Base-by-base conservation (phyloP, 2,888 invertebrate species). In the Branchellion lobata region DNA sequence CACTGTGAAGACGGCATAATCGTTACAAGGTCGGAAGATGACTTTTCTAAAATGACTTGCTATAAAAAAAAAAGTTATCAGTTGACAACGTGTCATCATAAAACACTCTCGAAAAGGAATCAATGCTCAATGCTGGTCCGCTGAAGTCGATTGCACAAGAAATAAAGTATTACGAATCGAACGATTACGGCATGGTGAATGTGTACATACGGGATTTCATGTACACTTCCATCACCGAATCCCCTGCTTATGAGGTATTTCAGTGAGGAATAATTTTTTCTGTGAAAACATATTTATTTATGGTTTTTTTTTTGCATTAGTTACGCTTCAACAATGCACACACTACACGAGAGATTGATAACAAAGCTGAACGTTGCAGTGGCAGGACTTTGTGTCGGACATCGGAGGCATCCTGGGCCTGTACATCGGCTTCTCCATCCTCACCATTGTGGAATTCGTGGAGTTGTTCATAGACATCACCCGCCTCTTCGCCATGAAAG, bases 391-490 rank as follows among this genome's bases (percentile, higher is more conserved):
- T 81, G 85, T 87, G 36, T 87, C 87, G 33, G 87, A 88, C 81
- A 84, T 87, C 36, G 87, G 87, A 3, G 87, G 87, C n/a, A 87
- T 87, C 81, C 84, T 87, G n/a, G 87, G 87, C 1, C 83, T 87
- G 36, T 87, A 86, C 86, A 82, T 87, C 11, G 87, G 87, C 3
- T 82, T 87, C 29, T 86, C 87, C 0, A 86, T 86, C 68, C 86
- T 87, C 69, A 87, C 87, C 0, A 80, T 86, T 1, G 85, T 87
- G 3, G 87, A 87, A 81, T 83, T 86, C 27, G 79, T 85, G 24
- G 85, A 85, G 77, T 84, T 85, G 61, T 73, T 85, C 11, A 83
- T 84, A 14, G 83, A 84, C 29, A 40, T 85, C 1, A 81, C 81
- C 14, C 33, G 69, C 14, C 69, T 69, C 8, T n/a, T 29, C 5